Base-by-base conservation (phyloP, 2,113 vertebrate genomes). In the Camelus bactrianus region DNA sequence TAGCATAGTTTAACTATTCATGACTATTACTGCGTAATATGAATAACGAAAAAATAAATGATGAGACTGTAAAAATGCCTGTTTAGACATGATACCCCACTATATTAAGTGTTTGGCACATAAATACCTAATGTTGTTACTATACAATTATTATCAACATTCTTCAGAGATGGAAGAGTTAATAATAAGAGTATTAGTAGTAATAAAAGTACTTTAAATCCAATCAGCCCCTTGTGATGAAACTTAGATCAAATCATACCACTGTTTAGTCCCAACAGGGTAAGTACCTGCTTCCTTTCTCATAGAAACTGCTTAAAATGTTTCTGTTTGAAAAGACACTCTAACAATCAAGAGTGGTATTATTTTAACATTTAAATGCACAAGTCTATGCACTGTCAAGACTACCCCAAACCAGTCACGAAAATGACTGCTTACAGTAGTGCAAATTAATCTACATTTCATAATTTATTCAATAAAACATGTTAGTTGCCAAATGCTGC, bases 361-460 rank as follows among this genome's bases (percentile, higher is more conserved):
- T 87, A 92, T 56, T 85, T 94, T 86, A 79, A 94, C 42, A n/a
- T 77, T 86, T 70, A 85, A 88, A 85, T 38, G n/a, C 46, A 89
- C 58, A 92, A 84, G 60, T 67, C 89, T 28, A 65, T 17, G 6
- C 46, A 93, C 32, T 92, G 17, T 89, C 70, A 93, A 85, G 79
- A 92, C 12, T 17, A 69, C 62, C 50, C 70, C 62, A 69, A 84
- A 95, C 76, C 2, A 75, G 52, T 56, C 76, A 93, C 11, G 88
- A 94, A 86, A 91, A 77, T 17, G n/a, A 85, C 50, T 76, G 5
- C 70, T 92, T 75, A 73, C 22, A 56, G 72, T 32, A 87, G 17
- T 35, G 20, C 11, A 62, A 91, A 86, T 19, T 86, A 85, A 93
- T 76, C 60, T 32, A 91, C 26, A 92, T 50, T 94, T 70, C 50